Base-by-base conservation (phyloP, 2,797 vertebrate species). In the Anableps anableps region DNA sequence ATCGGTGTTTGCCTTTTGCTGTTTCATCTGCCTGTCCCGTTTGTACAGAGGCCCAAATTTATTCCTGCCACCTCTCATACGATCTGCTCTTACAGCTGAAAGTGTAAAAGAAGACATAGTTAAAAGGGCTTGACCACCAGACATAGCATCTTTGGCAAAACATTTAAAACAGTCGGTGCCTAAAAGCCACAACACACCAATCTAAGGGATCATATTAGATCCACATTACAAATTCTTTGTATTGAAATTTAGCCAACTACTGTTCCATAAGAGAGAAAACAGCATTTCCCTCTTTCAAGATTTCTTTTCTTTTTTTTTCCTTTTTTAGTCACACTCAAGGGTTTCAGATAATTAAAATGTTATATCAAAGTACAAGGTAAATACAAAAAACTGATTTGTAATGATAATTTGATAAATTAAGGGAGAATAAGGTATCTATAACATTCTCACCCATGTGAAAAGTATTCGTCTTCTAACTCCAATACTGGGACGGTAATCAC, bases 51-150 rank as follows among this genome's bases (percentile, higher is more conserved):
- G 96, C 31, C 96, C 96, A 86, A 97, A 96, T 86, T 96, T 97
- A 89, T 97, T 97, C 85, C 96, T 92, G 26, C 96, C 96, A 11
- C 96, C 96, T 88, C 96, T 93, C 96, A 96, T 96, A 14, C 96
- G 94, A 90, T 97, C 95, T 5, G 95, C 95, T 83, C 96, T 94
- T 19, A 97, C 95, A 55, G 96, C 96, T 97, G 93, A 88, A 55
- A 74, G 86, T 38, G 87, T 38, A 81, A 76, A 23, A 88, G 5
- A 34, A 82, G 78, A 87, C 21, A 85, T 31, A 81, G 70, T 1
- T 34, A 48, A 4, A 72, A 48, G 9, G 0, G 58, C 82, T 77
- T 87, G 14, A 71, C 1, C 0, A 77, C 0, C 3, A 36, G 6
- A 26, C 77, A 31, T 72, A 34, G 68, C 4, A 70, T 19, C 60